Conservation (phyloP, 2,113 vertebrate genomes). For the Aphelocoma coerulescens region DNA sequence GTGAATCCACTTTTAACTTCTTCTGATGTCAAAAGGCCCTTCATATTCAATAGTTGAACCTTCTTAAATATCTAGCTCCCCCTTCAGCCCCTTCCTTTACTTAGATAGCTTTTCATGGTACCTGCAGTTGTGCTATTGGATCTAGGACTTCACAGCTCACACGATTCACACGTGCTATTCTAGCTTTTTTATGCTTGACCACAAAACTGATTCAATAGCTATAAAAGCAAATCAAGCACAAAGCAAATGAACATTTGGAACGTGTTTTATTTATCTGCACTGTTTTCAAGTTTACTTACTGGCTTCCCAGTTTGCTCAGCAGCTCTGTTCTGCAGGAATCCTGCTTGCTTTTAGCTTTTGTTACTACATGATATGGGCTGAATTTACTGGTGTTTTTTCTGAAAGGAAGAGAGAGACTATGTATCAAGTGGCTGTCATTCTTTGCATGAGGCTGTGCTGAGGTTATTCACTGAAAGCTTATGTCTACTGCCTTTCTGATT, state of each 20-base stretch:
- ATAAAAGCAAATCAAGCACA: not conserved
- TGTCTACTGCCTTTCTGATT: not conserved
- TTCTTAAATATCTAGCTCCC: not conserved
- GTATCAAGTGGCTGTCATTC: not conserved
- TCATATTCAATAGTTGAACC: not conserved
- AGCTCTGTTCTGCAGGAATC: not conserved
- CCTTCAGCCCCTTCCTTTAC: not conserved
- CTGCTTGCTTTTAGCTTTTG: not conserved
- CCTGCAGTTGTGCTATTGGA: not conserved
- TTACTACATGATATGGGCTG: not conserved
- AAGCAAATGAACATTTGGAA: not conserved
- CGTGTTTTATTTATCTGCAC: not conserved
- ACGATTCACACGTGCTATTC: rapidly evolving
- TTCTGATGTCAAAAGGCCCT: not conserved
- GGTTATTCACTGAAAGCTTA: not conserved
- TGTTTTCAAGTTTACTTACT: not conserved
- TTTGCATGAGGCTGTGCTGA: not conserved
- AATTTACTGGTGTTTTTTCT: not conserved
- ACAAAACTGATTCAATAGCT: not conserved
- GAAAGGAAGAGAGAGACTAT: not conserved
- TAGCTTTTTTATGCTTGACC: not conserved
- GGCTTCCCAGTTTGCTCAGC: not conserved
- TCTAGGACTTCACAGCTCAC: not conserved
- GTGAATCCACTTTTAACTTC: not conserved
- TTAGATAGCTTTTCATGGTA: not conserved